Conservation (phyloP, 2,113 vertebrate genomes). For the Xenotilapia leptura region DNA sequence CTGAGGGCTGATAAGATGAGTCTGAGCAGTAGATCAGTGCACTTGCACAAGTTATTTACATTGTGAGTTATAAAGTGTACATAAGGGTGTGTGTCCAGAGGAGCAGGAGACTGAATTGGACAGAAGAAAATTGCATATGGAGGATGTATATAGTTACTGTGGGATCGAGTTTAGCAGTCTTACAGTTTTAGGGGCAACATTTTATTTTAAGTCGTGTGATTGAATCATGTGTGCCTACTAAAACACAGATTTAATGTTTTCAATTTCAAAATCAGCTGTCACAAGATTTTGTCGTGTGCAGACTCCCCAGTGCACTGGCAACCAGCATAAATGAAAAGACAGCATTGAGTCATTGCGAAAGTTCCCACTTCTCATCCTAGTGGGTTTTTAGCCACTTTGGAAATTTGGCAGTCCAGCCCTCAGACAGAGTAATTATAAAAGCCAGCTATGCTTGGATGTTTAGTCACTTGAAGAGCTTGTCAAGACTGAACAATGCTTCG, state of each 20-base stretch:
- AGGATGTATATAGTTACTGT: neutral
- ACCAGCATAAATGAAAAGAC: neutral
- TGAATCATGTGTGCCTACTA: neutral
- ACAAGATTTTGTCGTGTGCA: neutral
- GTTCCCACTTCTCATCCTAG: conserved; percentile 14
- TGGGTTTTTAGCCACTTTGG: conserved; percentile 33
- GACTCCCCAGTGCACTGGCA: neutral
- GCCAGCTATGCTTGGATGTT: neutral
- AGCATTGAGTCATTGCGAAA: conserved; percentile 45
- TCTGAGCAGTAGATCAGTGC: neutral
- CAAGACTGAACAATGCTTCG: conserved; percentile 50
- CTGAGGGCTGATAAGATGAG: neutral
- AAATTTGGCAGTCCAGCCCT: conserved; percentile 26
- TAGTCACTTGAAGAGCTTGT: neutral
- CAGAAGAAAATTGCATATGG: neutral
- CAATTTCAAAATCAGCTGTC: neutral
- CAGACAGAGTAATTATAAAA: conserved; percentile 23
- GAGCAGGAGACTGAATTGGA: neutral
- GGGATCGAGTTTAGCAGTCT: neutral
- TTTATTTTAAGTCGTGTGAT: neutral
- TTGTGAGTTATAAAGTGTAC: neutral
- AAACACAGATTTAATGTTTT: neutral
- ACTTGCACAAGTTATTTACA: neutral
- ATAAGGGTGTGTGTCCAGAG: neutral
- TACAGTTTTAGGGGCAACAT: neutral